These are phyloP conservation scores for Picathartes gymnocephalus DNA, from an alignment of 2,113 vertebrate species.

Conservation along the genomic window DNA sequence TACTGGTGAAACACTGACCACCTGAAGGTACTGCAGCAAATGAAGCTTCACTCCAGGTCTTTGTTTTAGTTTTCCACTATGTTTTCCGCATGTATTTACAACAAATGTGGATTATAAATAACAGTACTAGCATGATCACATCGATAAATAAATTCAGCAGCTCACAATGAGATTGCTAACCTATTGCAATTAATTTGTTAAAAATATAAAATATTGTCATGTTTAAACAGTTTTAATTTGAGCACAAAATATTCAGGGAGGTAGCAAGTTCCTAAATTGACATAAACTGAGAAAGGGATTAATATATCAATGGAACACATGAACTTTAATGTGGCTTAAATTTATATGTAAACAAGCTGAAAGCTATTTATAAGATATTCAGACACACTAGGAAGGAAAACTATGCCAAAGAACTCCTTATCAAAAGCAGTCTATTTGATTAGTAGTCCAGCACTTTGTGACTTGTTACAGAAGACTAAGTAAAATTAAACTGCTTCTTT, in stretches of 20 bases:
- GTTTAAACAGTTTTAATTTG: conserved; percentile 6
- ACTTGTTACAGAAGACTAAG: neutral
- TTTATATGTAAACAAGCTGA: neutral
- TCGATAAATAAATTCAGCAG: neutral
- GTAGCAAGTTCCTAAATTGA: neutral
- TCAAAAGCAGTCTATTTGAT: neutral
- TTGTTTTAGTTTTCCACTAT: neutral
- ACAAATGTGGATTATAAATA: neutral
- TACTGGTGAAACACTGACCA: neutral
- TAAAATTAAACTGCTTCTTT: neutral
- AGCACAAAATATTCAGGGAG: neutral
- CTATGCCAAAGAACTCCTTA: neutral
- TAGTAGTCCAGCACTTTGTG: neutral
- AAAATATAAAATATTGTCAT: neutral
- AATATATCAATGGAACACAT: neutral
- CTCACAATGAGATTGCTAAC: neutral
- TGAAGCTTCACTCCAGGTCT: neutral
- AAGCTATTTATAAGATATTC: neutral
- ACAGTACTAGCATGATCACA: neutral
- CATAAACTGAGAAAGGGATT: conserved; percentile 16
- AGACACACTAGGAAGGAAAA: neutral
- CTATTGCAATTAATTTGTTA: neutral
- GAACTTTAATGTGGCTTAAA: conserved; percentile 26
- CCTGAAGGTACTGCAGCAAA: neutral
- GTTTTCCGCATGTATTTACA: neutral